Conservation (phyloP, 2,113 vertebrate genomes). For the Corydoras sp. region DNA sequence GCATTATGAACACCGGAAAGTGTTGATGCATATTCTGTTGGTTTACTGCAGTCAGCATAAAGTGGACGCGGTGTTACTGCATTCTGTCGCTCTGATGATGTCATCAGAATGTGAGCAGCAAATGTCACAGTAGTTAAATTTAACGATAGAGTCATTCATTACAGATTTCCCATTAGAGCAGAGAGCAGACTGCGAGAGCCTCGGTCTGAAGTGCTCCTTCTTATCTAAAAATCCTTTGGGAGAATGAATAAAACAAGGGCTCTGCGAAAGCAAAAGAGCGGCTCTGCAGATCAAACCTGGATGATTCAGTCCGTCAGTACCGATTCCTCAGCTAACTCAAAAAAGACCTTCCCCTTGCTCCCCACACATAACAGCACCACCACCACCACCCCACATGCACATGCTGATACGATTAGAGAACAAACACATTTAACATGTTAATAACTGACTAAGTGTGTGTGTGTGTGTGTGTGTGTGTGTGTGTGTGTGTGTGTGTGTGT, state of each 20-base stretch:
- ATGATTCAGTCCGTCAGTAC: not conserved
- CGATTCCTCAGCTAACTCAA: too few relatives aligned
- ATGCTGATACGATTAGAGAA: too few relatives aligned
- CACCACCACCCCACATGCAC: too few relatives aligned
- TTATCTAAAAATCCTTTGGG: not conserved
- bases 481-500: constrained; percentile 8
- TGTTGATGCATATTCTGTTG: not conserved
- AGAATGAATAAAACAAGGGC: not conserved
- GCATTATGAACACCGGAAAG: not conserved
- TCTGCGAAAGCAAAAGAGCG: constrained; percentile 2
- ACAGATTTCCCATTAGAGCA: not conserved
- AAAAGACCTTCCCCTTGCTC: too few relatives aligned
- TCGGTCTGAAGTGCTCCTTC: not conserved
- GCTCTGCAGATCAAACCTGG: too few relatives aligned
- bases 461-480: constrained; percentile 11
- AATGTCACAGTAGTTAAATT: constrained; percentile 16
- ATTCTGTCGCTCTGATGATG: constrained; percentile 1
- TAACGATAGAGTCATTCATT: constrained; percentile 14
- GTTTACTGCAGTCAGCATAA: not conserved
- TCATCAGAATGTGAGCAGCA: constrained; percentile 13
- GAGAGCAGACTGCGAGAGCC: constrained; percentile 4
- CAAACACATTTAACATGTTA: too few relatives aligned
- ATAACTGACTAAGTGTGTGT: not conserved
- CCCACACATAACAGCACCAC: too few relatives aligned
- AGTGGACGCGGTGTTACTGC: constrained; percentile 14